A percentile compares a stretch with the other conserved stretches of the same genome.
Conservation (phyloP, 2,888 invertebrate species). For the Palloptera scutellata region DNA sequence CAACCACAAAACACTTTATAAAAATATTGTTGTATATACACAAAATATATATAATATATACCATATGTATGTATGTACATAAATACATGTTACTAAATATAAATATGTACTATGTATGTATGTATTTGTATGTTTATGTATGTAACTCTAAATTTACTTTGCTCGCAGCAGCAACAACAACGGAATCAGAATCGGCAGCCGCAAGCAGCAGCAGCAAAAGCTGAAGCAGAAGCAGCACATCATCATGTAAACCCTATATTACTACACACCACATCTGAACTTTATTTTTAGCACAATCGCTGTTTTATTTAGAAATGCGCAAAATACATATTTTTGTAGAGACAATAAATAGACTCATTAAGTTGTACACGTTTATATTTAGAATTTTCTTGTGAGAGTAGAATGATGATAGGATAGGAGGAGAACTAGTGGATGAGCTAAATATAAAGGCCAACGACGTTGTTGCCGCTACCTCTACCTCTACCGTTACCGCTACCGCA, state of each 20-base stretch:
- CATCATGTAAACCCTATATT: constrained; percentile 21
- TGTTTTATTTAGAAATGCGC: constrained; percentile 55
- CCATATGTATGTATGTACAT: not conserved
- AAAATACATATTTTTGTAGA: constrained; percentile 57
- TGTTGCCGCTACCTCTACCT: constrained; percentile 6
- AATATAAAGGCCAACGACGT: constrained; percentile 23
- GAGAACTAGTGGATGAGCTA: constrained; percentile 36
- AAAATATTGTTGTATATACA: constrained; percentile 9
- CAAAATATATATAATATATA: not conserved
- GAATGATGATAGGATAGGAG: constrained; percentile 25
- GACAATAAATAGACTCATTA: constrained; percentile 60
- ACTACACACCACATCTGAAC: constrained; percentile 26
- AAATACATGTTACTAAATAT: no score
- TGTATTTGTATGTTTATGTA: not conserved
- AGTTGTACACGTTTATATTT: constrained; percentile 57
- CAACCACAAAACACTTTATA: constrained; percentile 10
- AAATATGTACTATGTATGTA: no score
- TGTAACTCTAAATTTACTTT: constrained; percentile 18
- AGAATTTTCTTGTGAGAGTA: constrained; percentile 39
- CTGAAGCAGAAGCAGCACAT: constrained; percentile 22
- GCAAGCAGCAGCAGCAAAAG: constrained; percentile 14
- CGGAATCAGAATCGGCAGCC: constrained; percentile 20
- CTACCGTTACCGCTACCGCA: not conserved
- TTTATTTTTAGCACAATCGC: constrained; percentile 49
- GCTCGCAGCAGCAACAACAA: constrained; percentile 15